A percentile compares a stretch with the other conserved stretches of the same genome.
Conservation (phyloP, 2,888 invertebrate species). For the Formica aserva region DNA sequence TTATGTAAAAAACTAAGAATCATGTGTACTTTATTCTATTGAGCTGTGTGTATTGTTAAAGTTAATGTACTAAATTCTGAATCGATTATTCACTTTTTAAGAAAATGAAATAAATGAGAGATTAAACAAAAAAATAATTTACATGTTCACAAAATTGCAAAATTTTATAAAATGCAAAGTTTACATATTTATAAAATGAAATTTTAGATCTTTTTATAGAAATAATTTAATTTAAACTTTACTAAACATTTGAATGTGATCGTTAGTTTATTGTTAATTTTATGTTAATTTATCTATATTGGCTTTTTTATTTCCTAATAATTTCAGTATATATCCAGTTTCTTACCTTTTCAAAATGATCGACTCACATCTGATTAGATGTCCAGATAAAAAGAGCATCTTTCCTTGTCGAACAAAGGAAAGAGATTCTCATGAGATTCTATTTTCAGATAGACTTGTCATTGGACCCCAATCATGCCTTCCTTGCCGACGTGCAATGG, state of each 20-base stretch:
- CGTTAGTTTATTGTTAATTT: neutral
- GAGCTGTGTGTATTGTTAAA: neutral
- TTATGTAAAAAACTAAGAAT: neutral
- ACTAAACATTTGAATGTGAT: neutral
- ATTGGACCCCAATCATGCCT: slow-evolving; percentile 68
- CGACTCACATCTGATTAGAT: neutral
- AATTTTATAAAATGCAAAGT: neutral
- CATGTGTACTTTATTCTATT: neutral
- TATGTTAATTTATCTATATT: neutral
- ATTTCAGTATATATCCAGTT: neutral
- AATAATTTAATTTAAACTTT: neutral
- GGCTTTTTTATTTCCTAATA: neutral
- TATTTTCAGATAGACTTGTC: slow-evolving; percentile 78
- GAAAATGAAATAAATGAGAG: neutral
- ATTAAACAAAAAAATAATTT: neutral
- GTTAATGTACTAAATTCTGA: neutral
- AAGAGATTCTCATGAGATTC: slow-evolving; percentile 61
- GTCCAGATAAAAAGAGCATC: neutral
- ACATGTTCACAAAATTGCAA: neutral
- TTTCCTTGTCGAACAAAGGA: slow-evolving; percentile 12
- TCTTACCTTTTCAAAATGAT: neutral
- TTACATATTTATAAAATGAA: neutral
- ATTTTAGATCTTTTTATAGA: neutral
- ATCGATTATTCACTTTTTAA: slow-evolving; percentile 4
- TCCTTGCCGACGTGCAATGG: slow-evolving; percentile 77